Base-by-base conservation (phyloP, 2,797 vertebrate species). In the Hipposideros larvatus region DNA sequence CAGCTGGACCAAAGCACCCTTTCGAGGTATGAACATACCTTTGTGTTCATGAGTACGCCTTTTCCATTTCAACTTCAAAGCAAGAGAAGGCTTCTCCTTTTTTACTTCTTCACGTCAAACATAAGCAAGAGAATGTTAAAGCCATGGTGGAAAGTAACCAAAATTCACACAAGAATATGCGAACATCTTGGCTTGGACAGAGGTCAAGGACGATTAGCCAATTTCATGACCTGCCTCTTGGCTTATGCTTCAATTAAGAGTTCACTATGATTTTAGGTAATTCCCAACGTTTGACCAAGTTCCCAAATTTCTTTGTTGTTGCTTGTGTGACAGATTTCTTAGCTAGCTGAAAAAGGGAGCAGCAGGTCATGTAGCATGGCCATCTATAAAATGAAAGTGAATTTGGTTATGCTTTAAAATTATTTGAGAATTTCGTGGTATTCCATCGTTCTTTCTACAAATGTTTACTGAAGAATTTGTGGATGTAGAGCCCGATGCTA, bases 81-180 rank as follows among this genome's bases (percentile, higher is more conserved):
- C 24, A 85, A 78, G 19, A 70, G 24, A 75, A 90, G 24, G 14
- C 65, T 84, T 94, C 90, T 75, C 68, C 53, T 65, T 82, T 70
- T 95, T 48, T 15, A 82, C 24, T 59, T 83, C 48, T 93, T 94
- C 43, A 37, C 51, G 73, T 95, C 57, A 93, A 93, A 79, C 18
- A 79, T 84, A 86, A 94, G 73, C 22, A 89, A 94, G 65, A 51
- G 79, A 96, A 82, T 83, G 13, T 88, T 68, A 80, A 90, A 96
- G 18, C 43, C 61, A 61, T 51, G 70, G 55, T 87, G 15, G 57
- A 89, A 96, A 87, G 68, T 22, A 89, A 95, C 37, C 53, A 82
- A 90, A 92, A 78, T 68, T 37, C 59, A 90, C 34, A 57, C 43
- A 95, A 70, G 53, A 65, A 96, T 57, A 66, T 55, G 55, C 13